Conservation (phyloP, 2,797 vertebrate species). For the Etheostoma nigrum region DNA sequence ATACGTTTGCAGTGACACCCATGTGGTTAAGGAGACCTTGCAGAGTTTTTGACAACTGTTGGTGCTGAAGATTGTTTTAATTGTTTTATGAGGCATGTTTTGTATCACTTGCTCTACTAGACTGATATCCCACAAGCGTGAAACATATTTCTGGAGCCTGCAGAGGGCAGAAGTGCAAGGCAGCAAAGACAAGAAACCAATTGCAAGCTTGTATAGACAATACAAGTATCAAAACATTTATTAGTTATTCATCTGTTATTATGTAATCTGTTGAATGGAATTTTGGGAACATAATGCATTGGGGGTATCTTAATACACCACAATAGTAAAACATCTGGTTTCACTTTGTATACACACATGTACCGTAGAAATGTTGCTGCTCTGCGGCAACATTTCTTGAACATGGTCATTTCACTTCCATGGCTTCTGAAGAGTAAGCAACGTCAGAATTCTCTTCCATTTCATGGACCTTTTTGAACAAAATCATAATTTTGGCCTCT, state of each 20-base stretch:
- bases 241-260: constrained; percentile 15
- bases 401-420: neutral
- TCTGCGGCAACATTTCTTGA: neutral
- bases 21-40: neutral
- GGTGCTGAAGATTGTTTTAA: neutral
- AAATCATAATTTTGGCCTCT: neutral
- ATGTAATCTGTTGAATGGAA: neutral
- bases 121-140: neutral
- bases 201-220: neutral
- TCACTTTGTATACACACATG: neutral
- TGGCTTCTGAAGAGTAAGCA: neutral
- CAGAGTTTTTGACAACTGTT: neutral
- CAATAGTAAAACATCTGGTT: constrained; percentile 8
- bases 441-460: neutral
- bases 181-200: neutral
- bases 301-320: neutral
- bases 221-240: constrained; percentile 13
- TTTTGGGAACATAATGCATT: neutral
- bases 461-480: neutral
- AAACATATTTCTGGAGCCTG: constrained; percentile 4
- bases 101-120: neutral
- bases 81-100: neutral
- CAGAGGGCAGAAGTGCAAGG: constrained; percentile 9
- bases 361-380: neutral
- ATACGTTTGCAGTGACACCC: neutral